A percentile compares a stretch with the other conserved stretches of the same genome.
These are phyloP conservation scores for Polypedilum vanderplanki DNA, from an alignment of 1,140 invertebrate genomes.

Conservation along the genomic window DNA sequence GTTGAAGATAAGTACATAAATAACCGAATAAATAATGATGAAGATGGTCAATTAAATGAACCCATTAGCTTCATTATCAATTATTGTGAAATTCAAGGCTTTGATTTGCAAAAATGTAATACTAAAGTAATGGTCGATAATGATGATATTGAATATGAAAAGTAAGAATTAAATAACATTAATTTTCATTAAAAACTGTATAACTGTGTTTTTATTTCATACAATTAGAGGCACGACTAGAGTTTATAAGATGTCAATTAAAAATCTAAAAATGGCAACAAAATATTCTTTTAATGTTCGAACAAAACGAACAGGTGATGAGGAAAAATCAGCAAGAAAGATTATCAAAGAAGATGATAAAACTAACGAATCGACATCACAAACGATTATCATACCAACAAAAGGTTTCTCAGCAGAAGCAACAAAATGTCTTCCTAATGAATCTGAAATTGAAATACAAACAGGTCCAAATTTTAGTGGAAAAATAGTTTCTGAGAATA, in stretches of 20 bases:
- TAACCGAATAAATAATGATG: constrained; percentile 23
- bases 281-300: constrained; percentile 69
- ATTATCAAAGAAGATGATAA: constrained; percentile 37
- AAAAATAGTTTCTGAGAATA: constrained; percentile 56
- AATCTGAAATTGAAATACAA: constrained; percentile 69
- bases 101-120: constrained; percentile 57
- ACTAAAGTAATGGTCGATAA: constrained; percentile 50
- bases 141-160: constrained; percentile 32
- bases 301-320: constrained; percentile 40
- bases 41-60: constrained; percentile 31
- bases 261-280: constrained; percentile 64
- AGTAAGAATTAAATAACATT: constrained; percentile 22
- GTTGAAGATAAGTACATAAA: constrained; percentile 36
- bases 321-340: constrained; percentile 37
- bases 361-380: constrained; percentile 40
- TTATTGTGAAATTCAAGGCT: constrained; percentile 67
- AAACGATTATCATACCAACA: constrained; percentile 60
- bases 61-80: constrained; percentile 54
- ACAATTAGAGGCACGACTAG: constrained; percentile 32
- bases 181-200: too few relatives aligned
- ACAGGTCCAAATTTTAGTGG: constrained; percentile 71
- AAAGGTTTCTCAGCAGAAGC: constrained; percentile 75
- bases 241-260: constrained; percentile 50
- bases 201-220: not conserved
- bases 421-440: constrained; percentile 64